Evolutionary conservation across 2,888 invertebrate genomes (phyloP).

Genomic region (Empis stercorea): DNA sequence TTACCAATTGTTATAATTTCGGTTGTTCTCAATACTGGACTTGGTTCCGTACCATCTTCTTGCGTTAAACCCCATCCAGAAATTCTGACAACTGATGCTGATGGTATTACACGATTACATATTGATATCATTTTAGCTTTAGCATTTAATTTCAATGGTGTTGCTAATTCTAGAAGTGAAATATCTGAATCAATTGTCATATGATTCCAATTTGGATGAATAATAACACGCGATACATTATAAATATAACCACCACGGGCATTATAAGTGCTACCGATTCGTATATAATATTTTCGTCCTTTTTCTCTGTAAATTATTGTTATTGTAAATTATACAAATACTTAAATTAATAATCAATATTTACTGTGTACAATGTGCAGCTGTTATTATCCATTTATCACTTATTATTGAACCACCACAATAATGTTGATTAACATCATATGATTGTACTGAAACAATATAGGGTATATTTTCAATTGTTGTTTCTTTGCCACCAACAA

Average conservation of each 20-base stretch:
- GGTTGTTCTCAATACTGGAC: not conserved
- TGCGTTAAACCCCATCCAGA: not conserved
- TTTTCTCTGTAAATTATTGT: not conserved
- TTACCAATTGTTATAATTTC: not conserved
- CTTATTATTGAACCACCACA: slow-evolving; percentile 7
- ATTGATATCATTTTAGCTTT: not conserved
- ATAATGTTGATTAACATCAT: not conserved
- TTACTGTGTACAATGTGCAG: slow-evolving; percentile 7
- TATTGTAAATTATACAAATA: not conserved
- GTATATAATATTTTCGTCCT: not conserved
- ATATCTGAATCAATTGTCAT: not conserved
- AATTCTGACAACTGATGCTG: not conserved
- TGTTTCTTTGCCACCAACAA: not conserved
- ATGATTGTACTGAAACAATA: not conserved
- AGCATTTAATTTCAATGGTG: not conserved
- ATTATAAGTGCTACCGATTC: not conserved
- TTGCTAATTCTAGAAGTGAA: not conserved
- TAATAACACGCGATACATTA: not conserved
- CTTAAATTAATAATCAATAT: not conserved
- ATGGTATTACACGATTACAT: not conserved
- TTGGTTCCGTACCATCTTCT: not conserved
- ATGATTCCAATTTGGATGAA: not conserved
- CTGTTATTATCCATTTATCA: slow-evolving; percentile 7
- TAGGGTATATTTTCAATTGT: not conserved
- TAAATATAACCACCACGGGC: not conserved